Conservation (phyloP, 1,140 invertebrate species). For the Papilio helenus region DNA sequence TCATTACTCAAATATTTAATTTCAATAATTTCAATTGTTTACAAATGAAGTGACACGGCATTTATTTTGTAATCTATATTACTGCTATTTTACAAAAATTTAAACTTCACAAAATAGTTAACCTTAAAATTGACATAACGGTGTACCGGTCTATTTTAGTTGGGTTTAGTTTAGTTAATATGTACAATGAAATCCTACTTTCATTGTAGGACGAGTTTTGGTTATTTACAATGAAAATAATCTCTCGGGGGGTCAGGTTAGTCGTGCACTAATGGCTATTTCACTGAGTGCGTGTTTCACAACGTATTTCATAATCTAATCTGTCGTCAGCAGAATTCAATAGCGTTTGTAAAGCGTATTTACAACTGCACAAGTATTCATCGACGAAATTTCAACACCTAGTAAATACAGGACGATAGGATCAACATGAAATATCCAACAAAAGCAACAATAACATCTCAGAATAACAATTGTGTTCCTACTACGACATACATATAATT, state of each 20-base stretch:
- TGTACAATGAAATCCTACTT: slow-evolving; percentile 34
- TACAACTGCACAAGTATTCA: slow-evolving; percentile 5
- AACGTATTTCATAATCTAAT: neutral
- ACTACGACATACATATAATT: slow-evolving; percentile 28
- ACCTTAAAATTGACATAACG: slow-evolving; percentile 24
- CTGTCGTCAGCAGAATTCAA: slow-evolving; percentile 32
- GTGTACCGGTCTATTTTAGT: neutral
- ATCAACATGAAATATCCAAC: slow-evolving; percentile 35
- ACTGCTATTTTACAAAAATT: slow-evolving; percentile 26
- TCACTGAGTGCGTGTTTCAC: neutral
- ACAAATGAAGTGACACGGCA: neutral
- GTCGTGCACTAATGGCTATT: neutral
- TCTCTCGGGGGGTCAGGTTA: neutral
- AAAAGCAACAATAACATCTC: slow-evolving; percentile 37
- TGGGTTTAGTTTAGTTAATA: neutral
- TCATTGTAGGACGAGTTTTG: neutral
- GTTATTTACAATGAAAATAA: slow-evolving; percentile 22
- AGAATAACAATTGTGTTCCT: neutral
- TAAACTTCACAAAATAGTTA: slow-evolving; percentile 33
- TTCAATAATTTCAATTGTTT: slow-evolving; percentile 3
- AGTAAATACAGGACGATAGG: slow-evolving; percentile 11
- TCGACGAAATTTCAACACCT: slow-evolving; percentile 6
- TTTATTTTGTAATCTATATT: neutral
- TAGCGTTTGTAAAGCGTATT: slow-evolving; percentile 25
- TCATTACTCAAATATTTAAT: neutral